Evolutionary conservation across 2,888 invertebrate genomes (phyloP).

Genomic region (Acholoe squamosa): DNA sequence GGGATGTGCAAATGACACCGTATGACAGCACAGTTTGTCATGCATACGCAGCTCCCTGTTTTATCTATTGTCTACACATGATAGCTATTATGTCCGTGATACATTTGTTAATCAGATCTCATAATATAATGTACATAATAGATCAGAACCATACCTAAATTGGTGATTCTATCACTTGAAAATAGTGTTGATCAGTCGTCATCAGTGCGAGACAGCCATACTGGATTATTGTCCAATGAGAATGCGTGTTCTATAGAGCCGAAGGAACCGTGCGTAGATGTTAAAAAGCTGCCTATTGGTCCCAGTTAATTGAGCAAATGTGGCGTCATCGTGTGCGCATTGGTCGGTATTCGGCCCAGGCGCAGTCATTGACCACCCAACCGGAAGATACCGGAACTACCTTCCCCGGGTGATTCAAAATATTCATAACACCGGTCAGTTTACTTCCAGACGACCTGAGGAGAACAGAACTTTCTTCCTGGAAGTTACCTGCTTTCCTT

Average conservation of each 20-base stretch:
- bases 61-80: background rate
- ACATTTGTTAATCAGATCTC: background rate
- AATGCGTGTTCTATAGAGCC: background rate
- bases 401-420: too few species aligned
- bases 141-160: background rate
- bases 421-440: too few species aligned
- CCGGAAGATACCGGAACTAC: too few species aligned
- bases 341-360: too few species aligned
- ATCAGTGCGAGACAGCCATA: conserved; percentile 26
- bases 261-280: background rate
- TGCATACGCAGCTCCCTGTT: background rate
- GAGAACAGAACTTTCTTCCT: too few species aligned
- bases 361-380: too few species aligned
- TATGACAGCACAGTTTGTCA: too few species aligned
- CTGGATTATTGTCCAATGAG: conserved; percentile 29
- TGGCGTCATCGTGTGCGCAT: too few species aligned
- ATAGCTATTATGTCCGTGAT: background rate
- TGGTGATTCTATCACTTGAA: background rate
- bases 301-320: background rate
- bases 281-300: background rate
- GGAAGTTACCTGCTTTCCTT: too few species aligned
- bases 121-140: background rate
- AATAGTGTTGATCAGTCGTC: conserved; percentile 33
- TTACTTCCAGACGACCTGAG: too few species aligned
- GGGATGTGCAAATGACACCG: too few species aligned